Conservation (phyloP, 1,140 invertebrate species). For the Diachasma alloeum region DNA sequence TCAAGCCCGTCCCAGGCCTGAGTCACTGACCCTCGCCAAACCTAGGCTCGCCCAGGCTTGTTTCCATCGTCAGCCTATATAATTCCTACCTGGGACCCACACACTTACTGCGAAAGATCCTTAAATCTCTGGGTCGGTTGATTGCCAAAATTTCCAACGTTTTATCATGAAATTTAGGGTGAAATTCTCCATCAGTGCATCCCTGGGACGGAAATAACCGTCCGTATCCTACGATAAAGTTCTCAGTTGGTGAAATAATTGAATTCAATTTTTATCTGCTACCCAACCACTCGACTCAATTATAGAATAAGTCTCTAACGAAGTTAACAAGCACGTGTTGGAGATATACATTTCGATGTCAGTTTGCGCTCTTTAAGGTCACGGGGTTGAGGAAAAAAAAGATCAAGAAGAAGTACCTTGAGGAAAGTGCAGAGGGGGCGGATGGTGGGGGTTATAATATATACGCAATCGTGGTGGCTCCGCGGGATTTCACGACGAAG, state of each 20-base stretch:
- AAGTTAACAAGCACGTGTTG: slow-evolving; percentile 27
- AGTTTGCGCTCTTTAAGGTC: neutral
- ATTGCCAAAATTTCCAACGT: too few species aligned
- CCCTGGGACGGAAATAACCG: too few species aligned
- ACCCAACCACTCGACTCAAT: neutral
- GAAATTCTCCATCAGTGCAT: too few species aligned
- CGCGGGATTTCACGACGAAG: neutral
- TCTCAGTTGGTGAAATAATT: slow-evolving; percentile 4
- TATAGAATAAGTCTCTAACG: slow-evolving; percentile 1
- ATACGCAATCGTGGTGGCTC: neutral
- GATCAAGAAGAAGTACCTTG: neutral
- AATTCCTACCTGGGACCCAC: too few species aligned
- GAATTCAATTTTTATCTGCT: neutral
- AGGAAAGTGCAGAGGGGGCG: neutral
- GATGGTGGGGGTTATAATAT: neutral
- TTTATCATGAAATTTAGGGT: too few species aligned
- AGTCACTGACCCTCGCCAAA: too few species aligned
- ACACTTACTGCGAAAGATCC: too few species aligned
- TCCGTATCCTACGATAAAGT: neutral
- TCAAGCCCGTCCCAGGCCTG: too few species aligned
- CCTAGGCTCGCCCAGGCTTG: too few species aligned
- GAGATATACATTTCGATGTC: slow-evolving; percentile 12
- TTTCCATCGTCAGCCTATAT: too few species aligned
- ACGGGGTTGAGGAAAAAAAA: neutral
- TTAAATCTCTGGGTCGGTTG: too few species aligned